Base-by-base conservation (phyloP, 2,888 invertebrate species). In the Entomobrya proxima region DNA sequence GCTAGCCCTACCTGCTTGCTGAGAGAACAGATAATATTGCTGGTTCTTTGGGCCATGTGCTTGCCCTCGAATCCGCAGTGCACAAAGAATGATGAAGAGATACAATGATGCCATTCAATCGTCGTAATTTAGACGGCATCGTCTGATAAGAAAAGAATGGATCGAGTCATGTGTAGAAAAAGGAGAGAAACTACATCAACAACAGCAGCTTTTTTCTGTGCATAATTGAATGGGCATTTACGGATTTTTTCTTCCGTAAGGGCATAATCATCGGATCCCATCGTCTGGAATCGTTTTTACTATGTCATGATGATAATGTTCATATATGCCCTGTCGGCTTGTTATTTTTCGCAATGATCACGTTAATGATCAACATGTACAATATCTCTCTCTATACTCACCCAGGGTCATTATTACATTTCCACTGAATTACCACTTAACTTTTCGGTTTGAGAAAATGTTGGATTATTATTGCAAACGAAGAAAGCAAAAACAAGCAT, bases 81-180 rank as follows among this genome's bases (percentile, higher is more conserved):
- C 32, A n/a, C 32, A 27, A 37, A 35, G 21, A 50, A 52, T 50
- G 78, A 78, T 78, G 80, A 81, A 81, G 80, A 81, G 80, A 81
- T 55, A 72, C 72, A 75, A 64, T 61, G 72, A 72, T 72, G 82
- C 52, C 35, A 82, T 55, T 74, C 24, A 82, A 82, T 82, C 44
- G 40, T 82, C 64, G 82, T 82, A 75, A 82, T 82, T 82, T 74
- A 82, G 82, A 82, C 82, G 74, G 82, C 37, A 61, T 75, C 40
- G 32, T 30, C 27, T 58, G 82, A 82, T 82, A 82, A 75, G 82
- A 35, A 3, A 15, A 55, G 72, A 74, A 74, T 74, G 58, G 30
- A 58, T 37, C 35, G 50, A 67, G 37, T 67, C 35, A 24, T 21
- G n/a, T n/a, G n/a, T n/a, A n/a, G n/a, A n/a, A n/a, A 21, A 67